These are phyloP conservation scores for Mus pahari DNA, from an alignment of 2,113 vertebrate genomes.

Conservation along the genomic window DNA sequence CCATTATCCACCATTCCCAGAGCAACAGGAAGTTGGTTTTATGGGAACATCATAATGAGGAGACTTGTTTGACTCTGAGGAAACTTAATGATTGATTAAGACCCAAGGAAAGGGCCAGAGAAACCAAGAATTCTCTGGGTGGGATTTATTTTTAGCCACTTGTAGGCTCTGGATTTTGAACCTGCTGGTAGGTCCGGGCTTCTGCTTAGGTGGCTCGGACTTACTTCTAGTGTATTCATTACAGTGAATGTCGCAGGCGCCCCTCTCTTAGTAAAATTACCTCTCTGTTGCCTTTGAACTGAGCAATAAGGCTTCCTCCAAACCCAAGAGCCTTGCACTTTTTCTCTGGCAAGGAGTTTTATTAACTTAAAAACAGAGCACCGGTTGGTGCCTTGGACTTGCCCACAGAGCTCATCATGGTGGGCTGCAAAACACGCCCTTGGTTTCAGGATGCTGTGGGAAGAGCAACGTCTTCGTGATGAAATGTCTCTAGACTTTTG, in stretches of 20 bases:
- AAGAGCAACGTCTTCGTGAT: neutral
- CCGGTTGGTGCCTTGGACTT: neutral
- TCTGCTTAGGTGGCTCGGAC: neutral
- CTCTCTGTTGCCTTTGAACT: neutral
- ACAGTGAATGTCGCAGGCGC: neutral
- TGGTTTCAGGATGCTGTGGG: neutral
- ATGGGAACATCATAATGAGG: slow-evolving; percentile 37
- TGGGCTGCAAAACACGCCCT: neutral
- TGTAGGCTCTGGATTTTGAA: neutral
- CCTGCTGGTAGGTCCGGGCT: neutral
- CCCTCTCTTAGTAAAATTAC: neutral
- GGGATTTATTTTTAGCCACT: slow-evolving; percentile 33
- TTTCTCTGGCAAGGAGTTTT: slow-evolving; percentile 20
- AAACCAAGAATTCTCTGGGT: slow-evolving; percentile 50
- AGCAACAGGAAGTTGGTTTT: slow-evolving; percentile 51
- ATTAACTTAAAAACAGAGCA: slow-evolving; percentile 8
- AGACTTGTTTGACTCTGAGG: slow-evolving; percentile 56
- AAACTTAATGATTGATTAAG: slow-evolving; percentile 70
- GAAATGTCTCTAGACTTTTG: neutral
- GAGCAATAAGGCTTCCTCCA: neutral
- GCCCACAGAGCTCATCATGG: neutral
- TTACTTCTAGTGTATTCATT: neutral
- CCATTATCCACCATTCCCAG: slow-evolving; percentile 52
- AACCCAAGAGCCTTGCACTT: neutral
- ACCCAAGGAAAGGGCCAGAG: neutral